phyloP scores from a whole-genome alignment of 1,140 invertebrate genomes.

The Arion vulgaris region DNA sequence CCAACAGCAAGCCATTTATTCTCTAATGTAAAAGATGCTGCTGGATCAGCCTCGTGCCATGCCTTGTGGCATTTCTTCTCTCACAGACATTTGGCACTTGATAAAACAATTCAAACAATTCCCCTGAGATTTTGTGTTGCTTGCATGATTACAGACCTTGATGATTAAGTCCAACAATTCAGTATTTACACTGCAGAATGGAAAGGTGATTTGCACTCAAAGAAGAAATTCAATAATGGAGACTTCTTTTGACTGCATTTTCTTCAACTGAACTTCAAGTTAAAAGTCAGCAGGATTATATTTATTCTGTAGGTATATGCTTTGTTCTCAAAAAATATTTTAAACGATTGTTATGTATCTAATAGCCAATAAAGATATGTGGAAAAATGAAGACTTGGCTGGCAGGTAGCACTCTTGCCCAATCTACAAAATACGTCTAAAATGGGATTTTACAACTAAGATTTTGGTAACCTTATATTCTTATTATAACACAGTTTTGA shows the following conservation, averaged over 20 bases:
- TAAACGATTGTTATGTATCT: background rate
- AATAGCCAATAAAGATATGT: background rate
- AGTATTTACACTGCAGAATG: background rate
- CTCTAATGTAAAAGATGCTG: background rate
- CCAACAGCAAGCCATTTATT: background rate
- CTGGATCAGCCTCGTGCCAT: background rate
- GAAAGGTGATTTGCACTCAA: background rate
- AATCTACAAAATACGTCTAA: background rate
- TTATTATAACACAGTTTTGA: background rate
- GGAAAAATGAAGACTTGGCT: background rate
- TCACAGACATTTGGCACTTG: background rate
- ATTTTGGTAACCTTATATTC: background rate
- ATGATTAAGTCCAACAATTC: background rate
- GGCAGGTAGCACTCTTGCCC: background rate
- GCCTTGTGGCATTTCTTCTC: background rate
- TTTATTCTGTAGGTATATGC: background rate
- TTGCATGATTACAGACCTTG: background rate
- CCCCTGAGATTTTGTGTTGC: conserved; percentile 3
- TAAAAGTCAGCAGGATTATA: background rate
- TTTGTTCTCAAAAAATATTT: background rate
- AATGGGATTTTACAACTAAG: background rate
- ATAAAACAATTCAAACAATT: background rate
- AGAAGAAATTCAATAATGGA: background rate
- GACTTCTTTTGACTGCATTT: background rate
- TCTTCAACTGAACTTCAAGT: background rate